Base-by-base conservation (phyloP, 1,140 invertebrate genomes). In the Neodiprion fabricii region DNA sequence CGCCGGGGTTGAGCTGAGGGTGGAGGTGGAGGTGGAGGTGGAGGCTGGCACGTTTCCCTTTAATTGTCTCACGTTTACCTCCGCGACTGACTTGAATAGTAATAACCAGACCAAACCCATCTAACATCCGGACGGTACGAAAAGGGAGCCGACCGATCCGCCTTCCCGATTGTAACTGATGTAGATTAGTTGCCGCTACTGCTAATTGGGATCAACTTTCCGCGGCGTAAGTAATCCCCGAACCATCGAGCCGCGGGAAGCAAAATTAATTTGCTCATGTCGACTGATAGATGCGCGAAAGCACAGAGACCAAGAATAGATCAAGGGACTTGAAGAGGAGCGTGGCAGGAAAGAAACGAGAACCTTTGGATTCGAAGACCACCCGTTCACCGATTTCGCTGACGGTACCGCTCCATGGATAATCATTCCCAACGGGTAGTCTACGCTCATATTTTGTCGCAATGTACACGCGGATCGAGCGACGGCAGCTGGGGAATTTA, bases 1-100 rank as follows among this genome's bases (percentile, higher is more conserved):
- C 70, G 40, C 28, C 40, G 49, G 78, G 75, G 73, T 76, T 75
- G 79, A 79, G 78, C 75, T 79, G 81, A 79, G 67, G 28, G 28
- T 40, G 28, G 28, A 40, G 28, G 28, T 7, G 11, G 53, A 9
- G n/a, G 11, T 17, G 53, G n/a, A 9, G 53, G 28, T 40, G 53
- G 53, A 61, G 53, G 53, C 11, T 61, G 9, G 53, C 53, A 73
- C 71, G 72, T 71, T 70, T 48, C 28, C 48, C 68, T 74, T 76
- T 74, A 75, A 75, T 75, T 75, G 74, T 61, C 74, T 76, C 75
- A 74, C 72, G 75, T 76, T 76, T 74, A 67, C 50, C 65, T 69
- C 14, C 70, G 23, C 11, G 70, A 40, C n/a, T 40, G 70, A 50
- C 21, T 49, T 12, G 70, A 71, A 71, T 71, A 71, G 70, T 50